Evolutionary conservation across 2,797 vertebrate species (phyloP), one percentile per base, ranked within the genome.

Genomic region (Melanotaenia pygmaea): DNA sequence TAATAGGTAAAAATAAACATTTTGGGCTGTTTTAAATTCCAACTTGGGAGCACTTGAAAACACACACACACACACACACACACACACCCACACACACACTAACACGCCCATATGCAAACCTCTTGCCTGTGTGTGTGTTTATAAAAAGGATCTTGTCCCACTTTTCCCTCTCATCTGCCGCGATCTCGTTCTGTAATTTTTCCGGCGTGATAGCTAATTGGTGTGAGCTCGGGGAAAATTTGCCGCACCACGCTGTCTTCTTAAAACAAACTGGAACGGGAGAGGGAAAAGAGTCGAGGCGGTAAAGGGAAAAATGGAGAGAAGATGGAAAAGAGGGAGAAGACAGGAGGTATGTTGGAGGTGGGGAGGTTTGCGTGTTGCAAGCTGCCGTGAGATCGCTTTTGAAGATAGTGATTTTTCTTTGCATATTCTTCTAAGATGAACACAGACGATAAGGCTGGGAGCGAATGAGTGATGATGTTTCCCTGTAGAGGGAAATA

Each of bases 111-210:
- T 24, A 72, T 45, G 69, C 81, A 77, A 83, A 85, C 75, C 69
- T 82, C 76, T 81, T 0, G 43, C 72, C 63, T 76, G 61, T 70
- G 68, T 58, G 68, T 58, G 85, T 80, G 83, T 86, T 89, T 88
- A 83, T 89, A 85, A 90, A 91, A 91, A 87, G 84, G 72, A 84
- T 84, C 81, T 70, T 82, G 91, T 92, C 89, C 91, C 89, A 92
- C 83, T 90, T 92, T 73, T 80, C 64, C 77, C 65, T 82, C 79
- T 89, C 85, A 70, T 87, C 77, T 62, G 64, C 59, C 30, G 45
- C 16, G 65, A 73, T 88, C 84, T 81, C 58, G 60, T 86, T 89
- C 45, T 0, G 71, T 91, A 89, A 91, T 92, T 88, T 89, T 80
- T 88, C 73, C 45, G 53, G 74, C 72, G 72, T 85, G 83, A 82